Evolutionary conservation across 2,888 invertebrate genomes (phyloP), one percentile per base, ranked within the genome.

Genomic region (Omphaloscelis lunosa): DNA sequence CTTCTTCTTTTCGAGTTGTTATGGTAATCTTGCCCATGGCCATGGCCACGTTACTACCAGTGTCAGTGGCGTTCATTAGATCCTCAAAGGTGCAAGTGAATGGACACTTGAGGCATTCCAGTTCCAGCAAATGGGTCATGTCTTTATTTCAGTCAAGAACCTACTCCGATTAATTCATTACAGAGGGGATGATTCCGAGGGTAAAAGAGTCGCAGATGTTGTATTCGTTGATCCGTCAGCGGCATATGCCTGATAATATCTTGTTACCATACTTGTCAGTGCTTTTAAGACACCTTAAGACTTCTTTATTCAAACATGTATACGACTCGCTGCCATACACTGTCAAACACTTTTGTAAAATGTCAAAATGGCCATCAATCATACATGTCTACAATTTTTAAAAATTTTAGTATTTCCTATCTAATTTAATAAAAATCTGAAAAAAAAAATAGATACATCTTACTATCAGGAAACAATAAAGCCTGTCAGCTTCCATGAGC

Each of bases 401-500:
- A 15, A 17, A 20, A 53, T n/a, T 2, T 53, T 56, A n/a, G n/a
- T 56, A 23, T 23, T 11, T n/a, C 23, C 6, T 23, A 17, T n/a
- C 6, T 2, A 8, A 23, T 17, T 23, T 29, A 29, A 0, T 17
- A 23, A 12, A 67, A 48, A 27, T 4, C 20, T 12, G 6, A 15
- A 39, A n/a, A n/a, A 23, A 67, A 34, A 53, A 1, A 23, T 17
- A 2, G 1, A 11, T n/a, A 48, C 6, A 20, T 65, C 17, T n/a
- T 71, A 34, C 5, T 39, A 51, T 34, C 17, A 9, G 66, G 11
- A 29, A 51, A 53, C 15, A 77, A 59, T 41, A 83, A 45, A 53
- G 27, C 51, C 15, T 34, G 1, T 27, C 15, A 83, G 53, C 70
- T 82, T 75, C 71, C 29, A 75, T 72, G 73, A 82, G 63, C 62